Evolutionary conservation across 37 sponge, comb jelly and placozoan species (phyloP).

Genomic region (Crambe crambe): DNA sequence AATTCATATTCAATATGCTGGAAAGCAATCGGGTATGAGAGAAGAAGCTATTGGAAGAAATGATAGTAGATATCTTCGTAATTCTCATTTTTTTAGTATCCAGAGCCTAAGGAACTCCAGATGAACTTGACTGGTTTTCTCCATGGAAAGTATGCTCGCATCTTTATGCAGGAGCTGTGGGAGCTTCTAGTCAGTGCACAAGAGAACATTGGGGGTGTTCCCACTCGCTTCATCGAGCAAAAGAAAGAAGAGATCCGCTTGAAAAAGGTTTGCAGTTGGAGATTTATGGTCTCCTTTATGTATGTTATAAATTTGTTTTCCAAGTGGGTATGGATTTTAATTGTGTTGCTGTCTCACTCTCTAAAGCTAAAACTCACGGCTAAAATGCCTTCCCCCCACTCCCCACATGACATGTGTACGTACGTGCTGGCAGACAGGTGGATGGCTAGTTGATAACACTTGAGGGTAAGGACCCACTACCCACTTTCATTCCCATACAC

Average conservation of each 20-base stretch:
- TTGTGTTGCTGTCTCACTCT: conserved; percentile 2
- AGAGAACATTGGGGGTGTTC: conserved; percentile 86
- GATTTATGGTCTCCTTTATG: not conserved
- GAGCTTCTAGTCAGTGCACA: conserved; percentile 88
- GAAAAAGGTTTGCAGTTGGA: conserved; percentile 52
- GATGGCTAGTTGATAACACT: not conserved
- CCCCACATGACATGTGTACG: not conserved
- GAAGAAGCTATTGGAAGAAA: not conserved
- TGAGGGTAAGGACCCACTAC: not conserved
- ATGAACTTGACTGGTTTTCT: conserved; percentile 93
- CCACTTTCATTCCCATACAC: not conserved
- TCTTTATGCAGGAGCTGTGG: conserved; percentile 97
- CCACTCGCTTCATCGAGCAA: conserved; percentile 82
- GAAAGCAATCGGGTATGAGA: conserved; percentile 79
- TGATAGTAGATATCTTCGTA: not conserved
- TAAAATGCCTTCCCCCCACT: not conserved
- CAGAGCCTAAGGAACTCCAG: conserved; percentile 91
- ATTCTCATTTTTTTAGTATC: too few species aligned
- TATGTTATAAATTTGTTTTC: too few species aligned
- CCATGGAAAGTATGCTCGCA: conserved; percentile 84
- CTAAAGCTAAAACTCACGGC: not conserved
- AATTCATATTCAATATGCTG: conserved; percentile 92
- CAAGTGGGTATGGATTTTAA: not conserved
- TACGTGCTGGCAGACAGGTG: not conserved
- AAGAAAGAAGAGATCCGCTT: conserved; percentile 93